Base-by-base conservation (phyloP, 64 coral and sea anemone species). In the Stylophora pistillata region DNA sequence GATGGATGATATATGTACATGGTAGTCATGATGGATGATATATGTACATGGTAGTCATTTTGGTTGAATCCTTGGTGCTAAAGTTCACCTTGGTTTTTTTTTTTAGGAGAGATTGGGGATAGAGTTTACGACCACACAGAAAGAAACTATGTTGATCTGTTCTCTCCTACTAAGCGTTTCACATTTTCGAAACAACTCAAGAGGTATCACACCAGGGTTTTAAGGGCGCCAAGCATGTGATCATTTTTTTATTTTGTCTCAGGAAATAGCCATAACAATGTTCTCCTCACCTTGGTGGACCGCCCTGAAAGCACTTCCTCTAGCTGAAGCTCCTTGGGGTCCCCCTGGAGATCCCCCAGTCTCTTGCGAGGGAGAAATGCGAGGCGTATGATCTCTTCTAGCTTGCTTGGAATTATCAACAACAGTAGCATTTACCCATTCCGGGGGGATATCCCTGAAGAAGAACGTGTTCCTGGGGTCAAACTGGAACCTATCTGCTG, bases 231-330 rank as follows among this genome's bases (percentile, higher is more conserved):
- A 15, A 12, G 15, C 17, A 74, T 74, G 47, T 0, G n/a, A 74
- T 55, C 20, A 37, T 47, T 47, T 47, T 47, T 47, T 7, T 47
- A 4, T 47, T 7, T 47, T 47, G 37, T 47, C 37, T 47, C 37
- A 47, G 7, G 7, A 47, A 0, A 47, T 47, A 3, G 37, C 37
- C 37, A 47, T 47, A 47, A 47, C 37, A 47, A 47, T 47, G 37
- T 47, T 47, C 37, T 47, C 7, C 63, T 52, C 74, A 93, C 91
- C 91, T 89, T 93, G 86, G 64, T 83, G 88, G 17, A 93, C 86
- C 20, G 91, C 82, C 71, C 77, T 93, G 55, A 93, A 93, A 93
- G 91, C 91, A 57, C 91, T 93, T 53, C 91, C 89, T 41, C 57
- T 76, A 6, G 74, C 91, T 34, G 71, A 59, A 10, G 61, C 18